Evolutionary conservation across 1,140 invertebrate genomes (phyloP).

Genomic region (Triops longicaudatus): DNA sequence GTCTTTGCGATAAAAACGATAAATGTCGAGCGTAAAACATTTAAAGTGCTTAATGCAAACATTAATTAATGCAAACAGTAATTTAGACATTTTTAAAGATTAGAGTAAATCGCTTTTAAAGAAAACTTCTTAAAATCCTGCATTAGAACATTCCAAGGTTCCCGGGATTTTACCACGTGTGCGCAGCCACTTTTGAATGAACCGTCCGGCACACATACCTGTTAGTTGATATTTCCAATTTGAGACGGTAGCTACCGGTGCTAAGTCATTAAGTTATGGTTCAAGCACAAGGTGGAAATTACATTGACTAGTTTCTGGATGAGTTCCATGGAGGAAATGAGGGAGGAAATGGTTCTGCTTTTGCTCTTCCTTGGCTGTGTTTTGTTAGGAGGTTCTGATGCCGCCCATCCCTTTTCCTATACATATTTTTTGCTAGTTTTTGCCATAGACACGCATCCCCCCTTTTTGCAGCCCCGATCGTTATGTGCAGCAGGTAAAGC

Average conservation of each 20-base stretch:
- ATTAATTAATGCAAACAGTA: too few species aligned
- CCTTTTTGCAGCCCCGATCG: background rate
- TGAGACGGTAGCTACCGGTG: background rate
- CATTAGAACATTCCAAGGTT: too few species aligned
- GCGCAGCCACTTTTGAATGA: background rate
- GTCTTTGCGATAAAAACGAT: too few species aligned
- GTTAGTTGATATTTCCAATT: background rate
- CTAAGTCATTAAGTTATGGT: conserved; percentile 6
- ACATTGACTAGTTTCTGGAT: background rate
- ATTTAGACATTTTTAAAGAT: too few species aligned
- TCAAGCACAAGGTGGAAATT: background rate
- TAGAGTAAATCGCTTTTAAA: too few species aligned
- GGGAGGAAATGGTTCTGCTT: conserved; percentile 2
- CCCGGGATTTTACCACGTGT: too few species aligned
- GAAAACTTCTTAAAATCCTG: too few species aligned
- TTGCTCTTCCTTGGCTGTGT: background rate
- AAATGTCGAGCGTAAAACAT: too few species aligned
- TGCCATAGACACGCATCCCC: background rate
- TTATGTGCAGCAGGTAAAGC: background rate
- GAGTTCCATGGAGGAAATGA: background rate
- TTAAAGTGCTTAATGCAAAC: too few species aligned
- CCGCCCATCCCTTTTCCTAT: background rate
- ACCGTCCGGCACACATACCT: background rate
- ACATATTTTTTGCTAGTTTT: background rate
- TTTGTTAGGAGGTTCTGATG: background rate